Conservation (phyloP, 2,888 invertebrate genomes). For the Brachyptera putata region DNA sequence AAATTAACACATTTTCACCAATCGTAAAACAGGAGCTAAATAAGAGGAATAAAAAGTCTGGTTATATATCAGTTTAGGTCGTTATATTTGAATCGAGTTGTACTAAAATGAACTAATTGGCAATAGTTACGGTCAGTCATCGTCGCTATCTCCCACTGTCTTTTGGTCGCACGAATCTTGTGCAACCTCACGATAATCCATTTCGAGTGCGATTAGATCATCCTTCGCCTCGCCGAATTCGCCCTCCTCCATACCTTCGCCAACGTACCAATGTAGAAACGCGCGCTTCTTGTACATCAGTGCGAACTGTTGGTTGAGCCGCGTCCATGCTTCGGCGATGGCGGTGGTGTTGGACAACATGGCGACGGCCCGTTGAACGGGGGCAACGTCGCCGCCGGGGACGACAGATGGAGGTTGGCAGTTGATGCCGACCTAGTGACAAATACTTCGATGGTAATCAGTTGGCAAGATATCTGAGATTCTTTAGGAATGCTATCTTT, state of each 20-base stretch:
- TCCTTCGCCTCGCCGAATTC: slow-evolving; percentile 42
- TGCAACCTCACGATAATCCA: slow-evolving; percentile 7
- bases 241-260: slow-evolving; percentile 50
- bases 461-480: too few species aligned
- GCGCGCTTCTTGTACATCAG: slow-evolving; percentile 78
- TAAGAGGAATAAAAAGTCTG: too few species aligned
- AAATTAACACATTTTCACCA: too few species aligned
- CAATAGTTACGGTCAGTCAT: too few species aligned
- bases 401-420: slow-evolving; percentile 58
- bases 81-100: too few species aligned
- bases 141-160: too few species aligned
- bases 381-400: slow-evolving; percentile 70
- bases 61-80: too few species aligned
- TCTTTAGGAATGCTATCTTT: too few species aligned
- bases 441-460: too few species aligned
- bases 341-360: slow-evolving; percentile 59
- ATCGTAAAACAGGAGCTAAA: too few species aligned
- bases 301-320: slow-evolving; percentile 67
- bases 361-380: slow-evolving; percentile 69
- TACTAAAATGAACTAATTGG: too few species aligned
- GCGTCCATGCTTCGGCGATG: slow-evolving; percentile 54
- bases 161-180: background rate
- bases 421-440: slow-evolving; percentile 22
- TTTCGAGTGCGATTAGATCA: slow-evolving; percentile 10
- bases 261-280: slow-evolving; percentile 80